phyloP scores from a whole-genome alignment of 2,888 invertebrate genomes.

The Caenorhabditis macrosperma region DNA sequence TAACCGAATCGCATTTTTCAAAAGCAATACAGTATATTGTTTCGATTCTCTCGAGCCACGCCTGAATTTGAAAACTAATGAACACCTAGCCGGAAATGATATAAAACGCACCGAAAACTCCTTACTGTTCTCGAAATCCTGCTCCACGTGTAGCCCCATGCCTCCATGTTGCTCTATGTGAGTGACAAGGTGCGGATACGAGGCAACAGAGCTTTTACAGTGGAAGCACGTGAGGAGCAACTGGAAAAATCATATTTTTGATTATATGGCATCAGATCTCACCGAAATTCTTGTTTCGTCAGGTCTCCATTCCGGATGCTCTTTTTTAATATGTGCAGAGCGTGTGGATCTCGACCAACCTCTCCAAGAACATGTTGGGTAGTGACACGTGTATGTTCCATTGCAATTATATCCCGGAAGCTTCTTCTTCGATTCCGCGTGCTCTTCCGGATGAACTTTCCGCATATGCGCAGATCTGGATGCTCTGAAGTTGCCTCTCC shows the following conservation, averaged over 20 bases:
- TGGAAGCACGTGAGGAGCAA: constrained; percentile 25
- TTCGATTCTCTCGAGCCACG: constrained; percentile 24
- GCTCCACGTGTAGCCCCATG: constrained; percentile 17
- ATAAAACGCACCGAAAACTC: constrained; percentile 1
- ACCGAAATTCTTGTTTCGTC: constrained; percentile 20
- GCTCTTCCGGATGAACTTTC: constrained; percentile 55
- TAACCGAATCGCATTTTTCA: constrained; percentile 10
- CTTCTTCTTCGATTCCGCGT: constrained; percentile 39
- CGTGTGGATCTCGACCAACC: constrained; percentile 67
- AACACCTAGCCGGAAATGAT: background rate
- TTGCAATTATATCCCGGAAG: constrained; percentile 57
- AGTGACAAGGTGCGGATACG: constrained; percentile 3
- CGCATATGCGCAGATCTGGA: constrained; percentile 61
- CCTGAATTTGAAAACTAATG: constrained; percentile 4
- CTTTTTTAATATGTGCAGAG: constrained; percentile 63
- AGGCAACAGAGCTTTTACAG: constrained; percentile 17
- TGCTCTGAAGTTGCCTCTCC: constrained; percentile 68
- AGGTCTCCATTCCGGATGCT: constrained; percentile 56
- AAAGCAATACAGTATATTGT: background rate
- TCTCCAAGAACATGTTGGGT: constrained; percentile 64
- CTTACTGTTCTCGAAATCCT: background rate
- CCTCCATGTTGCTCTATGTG: constrained; percentile 40
- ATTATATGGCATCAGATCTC: background rate
- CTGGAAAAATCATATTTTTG: constrained; percentile 3
- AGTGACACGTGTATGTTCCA: constrained; percentile 67